Evolutionary conservation across 2,113 vertebrate genomes (phyloP).

Genomic region (Myxocyprinus asiaticus): DNA sequence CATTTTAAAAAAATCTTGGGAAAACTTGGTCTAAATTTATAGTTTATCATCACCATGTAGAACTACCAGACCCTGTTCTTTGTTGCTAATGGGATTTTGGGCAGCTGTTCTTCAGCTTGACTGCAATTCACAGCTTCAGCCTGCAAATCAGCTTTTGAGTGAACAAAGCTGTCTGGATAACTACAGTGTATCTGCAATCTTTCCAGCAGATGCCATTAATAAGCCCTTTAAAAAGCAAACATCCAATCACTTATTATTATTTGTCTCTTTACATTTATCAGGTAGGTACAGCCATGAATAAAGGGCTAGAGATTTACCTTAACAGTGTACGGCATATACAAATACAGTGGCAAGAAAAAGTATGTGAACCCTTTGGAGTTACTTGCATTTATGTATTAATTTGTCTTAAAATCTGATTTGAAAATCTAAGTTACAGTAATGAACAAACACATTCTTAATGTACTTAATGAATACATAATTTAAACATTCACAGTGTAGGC

Average conservation of each 20-base stretch:
- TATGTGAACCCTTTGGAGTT: no score
- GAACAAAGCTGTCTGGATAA: constrained; percentile 4
- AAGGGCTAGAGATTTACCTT: neutral
- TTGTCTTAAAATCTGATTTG: no score
- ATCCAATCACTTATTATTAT: no score
- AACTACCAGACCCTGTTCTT: constrained; percentile 2
- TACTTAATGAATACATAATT: no score
- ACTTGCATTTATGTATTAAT: no score
- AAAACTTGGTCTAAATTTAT: neutral
- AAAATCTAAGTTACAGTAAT: no score
- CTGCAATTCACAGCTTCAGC: constrained; percentile 24
- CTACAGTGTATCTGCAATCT: neutral
- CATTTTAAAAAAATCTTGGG: neutral
- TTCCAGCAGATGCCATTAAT: neutral
- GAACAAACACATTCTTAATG: no score
- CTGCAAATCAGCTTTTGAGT: neutral
- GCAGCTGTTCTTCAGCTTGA: constrained; percentile 22
- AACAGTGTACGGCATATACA: no score
- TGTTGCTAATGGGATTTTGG: constrained; percentile 11
- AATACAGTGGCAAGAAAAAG: no score
- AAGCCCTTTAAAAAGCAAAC: neutral
- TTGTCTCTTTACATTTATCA: no score
- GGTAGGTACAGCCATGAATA: neutral
- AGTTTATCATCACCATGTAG: neutral
- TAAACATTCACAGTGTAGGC: no score